phyloP scores from a whole-genome alignment of 2,888 invertebrate species.

The Amaurobius ferox region DNA sequence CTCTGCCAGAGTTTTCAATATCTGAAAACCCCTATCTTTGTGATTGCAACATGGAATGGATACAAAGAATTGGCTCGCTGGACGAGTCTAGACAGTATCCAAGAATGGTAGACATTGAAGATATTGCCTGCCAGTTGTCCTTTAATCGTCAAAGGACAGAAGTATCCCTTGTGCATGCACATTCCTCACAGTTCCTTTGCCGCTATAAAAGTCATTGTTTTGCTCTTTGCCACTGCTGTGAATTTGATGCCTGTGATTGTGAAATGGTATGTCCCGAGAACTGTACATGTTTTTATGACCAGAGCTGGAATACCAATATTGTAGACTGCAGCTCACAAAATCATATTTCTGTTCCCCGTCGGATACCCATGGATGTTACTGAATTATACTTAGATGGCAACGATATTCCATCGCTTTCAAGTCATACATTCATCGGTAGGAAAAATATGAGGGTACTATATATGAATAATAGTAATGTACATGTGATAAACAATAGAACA shows the following conservation, averaged over 20 bases:
- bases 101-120: constrained; percentile 88
- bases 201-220: constrained; percentile 91
- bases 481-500: constrained; percentile 87
- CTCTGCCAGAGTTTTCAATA: constrained; percentile 75
- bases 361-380: constrained; percentile 94
- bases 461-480: constrained; percentile 87
- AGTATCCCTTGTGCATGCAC: constrained; percentile 72
- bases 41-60: constrained; percentile 94
- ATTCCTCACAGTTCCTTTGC: constrained; percentile 84
- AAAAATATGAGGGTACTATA: constrained; percentile 87
- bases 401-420: constrained; percentile 85
- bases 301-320: constrained; percentile 90
- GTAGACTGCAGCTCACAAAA: constrained; percentile 87
- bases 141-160: constrained; percentile 81
- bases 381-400: constrained; percentile 91
- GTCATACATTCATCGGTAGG: constrained; percentile 90
- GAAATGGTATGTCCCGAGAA: constrained; percentile 93
- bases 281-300: constrained; percentile 92
- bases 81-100: constrained; percentile 88
- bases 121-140: constrained; percentile 88
- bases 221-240: constrained; percentile 91
- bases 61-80: constrained; percentile 84
- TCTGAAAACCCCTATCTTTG: constrained; percentile 81
- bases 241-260: constrained; percentile 94
- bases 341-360: constrained; percentile 82